A percentile compares a stretch with the other conserved stretches of the same genome.
phyloP scores from a whole-genome alignment of 2,113 vertebrate genomes.

The Esox niger region DNA sequence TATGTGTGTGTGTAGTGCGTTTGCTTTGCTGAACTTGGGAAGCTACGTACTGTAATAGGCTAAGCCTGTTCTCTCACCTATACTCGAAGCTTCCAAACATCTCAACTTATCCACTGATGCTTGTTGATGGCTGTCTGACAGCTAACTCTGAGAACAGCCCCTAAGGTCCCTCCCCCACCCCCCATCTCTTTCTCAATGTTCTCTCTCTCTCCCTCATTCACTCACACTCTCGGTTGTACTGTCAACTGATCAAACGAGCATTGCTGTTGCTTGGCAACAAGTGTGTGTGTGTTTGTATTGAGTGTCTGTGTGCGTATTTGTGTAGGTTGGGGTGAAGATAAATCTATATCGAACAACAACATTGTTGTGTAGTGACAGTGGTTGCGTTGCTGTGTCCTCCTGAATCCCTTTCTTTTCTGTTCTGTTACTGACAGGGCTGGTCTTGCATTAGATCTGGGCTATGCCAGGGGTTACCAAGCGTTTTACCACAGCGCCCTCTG shows the following conservation, averaged over 20 bases:
- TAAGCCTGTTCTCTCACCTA: not conserved
- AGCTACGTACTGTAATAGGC: too few species aligned
- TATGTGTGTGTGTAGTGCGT: too few species aligned
- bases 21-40: too few species aligned
- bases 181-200: constrained; percentile 7
- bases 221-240: not conserved
- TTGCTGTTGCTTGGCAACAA: constrained; percentile 75
- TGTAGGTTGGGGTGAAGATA: not conserved
- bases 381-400: not conserved
- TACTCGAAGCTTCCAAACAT: not conserved
- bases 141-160: not conserved
- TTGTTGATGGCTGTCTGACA: not conserved
- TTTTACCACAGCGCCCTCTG: too few species aligned
- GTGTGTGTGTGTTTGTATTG: constrained; percentile 34
- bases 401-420: not conserved
- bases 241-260: constrained; percentile 47
- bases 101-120: not conserved
- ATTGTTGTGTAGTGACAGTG: not conserved
- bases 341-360: not conserved
- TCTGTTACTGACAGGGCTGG: too few species aligned
- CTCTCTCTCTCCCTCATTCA: constrained; percentile 16
- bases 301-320: constrained; percentile 14
- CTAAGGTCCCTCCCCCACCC: not conserved
- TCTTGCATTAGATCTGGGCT: too few species aligned
- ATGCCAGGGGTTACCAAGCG: too few species aligned